phyloP scores from a whole-genome alignment of 1,140 invertebrate genomes.

The Uloborus diversus region DNA sequence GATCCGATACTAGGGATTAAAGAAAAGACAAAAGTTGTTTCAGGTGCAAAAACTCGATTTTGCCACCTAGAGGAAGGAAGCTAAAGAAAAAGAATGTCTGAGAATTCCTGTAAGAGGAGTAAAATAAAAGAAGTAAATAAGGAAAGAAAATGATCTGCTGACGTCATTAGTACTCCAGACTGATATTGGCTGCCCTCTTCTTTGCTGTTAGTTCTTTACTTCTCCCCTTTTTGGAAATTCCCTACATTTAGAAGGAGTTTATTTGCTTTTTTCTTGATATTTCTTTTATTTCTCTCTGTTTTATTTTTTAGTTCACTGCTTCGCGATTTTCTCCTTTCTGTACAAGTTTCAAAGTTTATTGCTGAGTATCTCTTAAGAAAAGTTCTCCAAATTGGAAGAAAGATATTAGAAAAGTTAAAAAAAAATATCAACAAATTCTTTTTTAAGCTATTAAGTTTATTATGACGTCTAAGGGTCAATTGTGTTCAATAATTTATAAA shows the following conservation, averaged over 20 bases:
- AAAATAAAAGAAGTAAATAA: background rate
- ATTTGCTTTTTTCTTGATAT: too few species aligned
- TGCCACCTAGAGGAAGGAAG: background rate
- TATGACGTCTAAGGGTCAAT: too few species aligned
- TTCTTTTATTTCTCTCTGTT: background rate
- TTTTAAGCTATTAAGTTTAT: too few species aligned
- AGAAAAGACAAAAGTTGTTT: constrained; percentile 9
- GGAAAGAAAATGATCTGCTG: constrained; percentile 2
- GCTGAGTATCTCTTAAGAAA: too few species aligned
- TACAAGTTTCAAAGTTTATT: too few species aligned
- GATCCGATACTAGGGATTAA: background rate
- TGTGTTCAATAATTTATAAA: too few species aligned
- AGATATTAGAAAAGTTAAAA: too few species aligned
- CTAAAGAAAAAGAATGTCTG: background rate
- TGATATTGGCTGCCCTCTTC: background rate
- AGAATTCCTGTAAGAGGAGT: background rate
- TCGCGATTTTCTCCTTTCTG: too few species aligned
- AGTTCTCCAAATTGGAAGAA: too few species aligned
- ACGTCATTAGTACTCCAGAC: constrained; percentile 2
- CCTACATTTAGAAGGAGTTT: background rate
- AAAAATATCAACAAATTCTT: too few species aligned
- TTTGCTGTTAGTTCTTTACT: background rate
- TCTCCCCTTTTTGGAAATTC: background rate
- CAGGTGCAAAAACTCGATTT: constrained; percentile 11
- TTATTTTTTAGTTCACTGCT: too few species aligned